phyloP scores from a whole-genome alignment of 2,888 invertebrate species.

The Drosophila flavopinicola region DNA sequence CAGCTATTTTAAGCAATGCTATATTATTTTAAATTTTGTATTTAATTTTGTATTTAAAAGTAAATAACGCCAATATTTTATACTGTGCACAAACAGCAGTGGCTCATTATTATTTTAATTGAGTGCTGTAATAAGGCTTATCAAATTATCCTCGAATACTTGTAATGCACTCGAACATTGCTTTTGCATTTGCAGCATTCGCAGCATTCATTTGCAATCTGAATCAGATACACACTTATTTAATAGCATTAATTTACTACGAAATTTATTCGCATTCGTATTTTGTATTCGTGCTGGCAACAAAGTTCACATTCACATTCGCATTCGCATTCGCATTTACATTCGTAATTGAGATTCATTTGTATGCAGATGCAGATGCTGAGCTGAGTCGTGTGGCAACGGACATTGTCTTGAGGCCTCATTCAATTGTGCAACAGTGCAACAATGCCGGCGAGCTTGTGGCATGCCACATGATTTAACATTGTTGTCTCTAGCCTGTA shows the following conservation, averaged over 20 bases:
- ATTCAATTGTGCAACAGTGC: conserved; percentile 53
- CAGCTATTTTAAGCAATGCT: no score
- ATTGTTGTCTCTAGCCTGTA: conserved; percentile 15
- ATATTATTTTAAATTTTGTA: no score
- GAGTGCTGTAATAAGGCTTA: no score
- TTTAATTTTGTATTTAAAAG: no score
- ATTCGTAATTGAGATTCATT: conserved; percentile 40
- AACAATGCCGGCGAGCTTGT: conserved; percentile 41
- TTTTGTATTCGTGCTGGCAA: no score
- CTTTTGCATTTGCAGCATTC: conserved; percentile 26
- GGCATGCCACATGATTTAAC: conserved; percentile 46
- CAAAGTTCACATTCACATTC: not conserved
- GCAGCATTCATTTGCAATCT: conserved; percentile 29
- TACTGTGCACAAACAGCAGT: no score
- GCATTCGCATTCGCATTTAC: not conserved
- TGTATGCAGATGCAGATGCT: conserved; percentile 45
- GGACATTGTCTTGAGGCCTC: conserved; percentile 53
- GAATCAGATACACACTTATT: not conserved
- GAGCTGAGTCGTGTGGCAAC: conserved; percentile 21
- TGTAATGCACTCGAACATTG: conserved; percentile 20
- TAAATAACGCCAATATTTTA: no score
- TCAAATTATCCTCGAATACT: conserved; percentile 2
- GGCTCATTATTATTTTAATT: no score
- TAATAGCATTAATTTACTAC: conserved; percentile 18
- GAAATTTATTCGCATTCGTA: conserved; percentile 1